Evolutionary conservation across 1,140 invertebrate species (phyloP).

Genomic region (Ericerus pela): DNA sequence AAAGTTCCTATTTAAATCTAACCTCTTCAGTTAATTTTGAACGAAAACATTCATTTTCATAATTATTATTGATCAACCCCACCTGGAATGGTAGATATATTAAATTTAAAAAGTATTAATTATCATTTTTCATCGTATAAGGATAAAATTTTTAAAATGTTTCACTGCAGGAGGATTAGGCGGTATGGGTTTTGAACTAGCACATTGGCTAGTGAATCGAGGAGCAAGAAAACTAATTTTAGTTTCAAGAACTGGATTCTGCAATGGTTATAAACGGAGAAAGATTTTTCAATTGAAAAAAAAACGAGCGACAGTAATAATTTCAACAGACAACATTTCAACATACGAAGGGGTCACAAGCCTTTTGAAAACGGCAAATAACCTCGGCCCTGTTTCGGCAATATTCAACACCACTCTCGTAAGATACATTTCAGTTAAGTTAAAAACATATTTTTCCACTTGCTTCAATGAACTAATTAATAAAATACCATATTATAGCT

Average conservation of each 20-base stretch:
- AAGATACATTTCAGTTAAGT: slow-evolving; percentile 14
- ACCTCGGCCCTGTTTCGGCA: slow-evolving; percentile 46
- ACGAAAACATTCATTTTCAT: too few species aligned
- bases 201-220: slow-evolving; percentile 33
- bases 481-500: slow-evolving; percentile 35
- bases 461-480: slow-evolving; percentile 42
- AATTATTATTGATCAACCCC: too few species aligned
- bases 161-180: slow-evolving; percentile 23
- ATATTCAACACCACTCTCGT: slow-evolving; percentile 64
- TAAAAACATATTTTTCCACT: background rate
- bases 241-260: slow-evolving; percentile 58
- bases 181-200: slow-evolving; percentile 14
- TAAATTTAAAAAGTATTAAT: too few species aligned
- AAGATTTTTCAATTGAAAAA: slow-evolving; percentile 39
- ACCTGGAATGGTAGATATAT: too few species aligned
- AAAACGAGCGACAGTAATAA: slow-evolving; percentile 36
- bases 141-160: too few species aligned
- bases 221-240: slow-evolving; percentile 63
- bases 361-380: slow-evolving; percentile 39
- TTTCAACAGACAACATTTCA: slow-evolving; percentile 33
- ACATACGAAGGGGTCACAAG: slow-evolving; percentile 34
- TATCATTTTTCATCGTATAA: too few species aligned
- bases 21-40: too few species aligned
- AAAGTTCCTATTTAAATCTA: too few species aligned
- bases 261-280: slow-evolving; percentile 59